Conservation (phyloP, 2,113 vertebrate species). For the Corythaixoides concolor region DNA sequence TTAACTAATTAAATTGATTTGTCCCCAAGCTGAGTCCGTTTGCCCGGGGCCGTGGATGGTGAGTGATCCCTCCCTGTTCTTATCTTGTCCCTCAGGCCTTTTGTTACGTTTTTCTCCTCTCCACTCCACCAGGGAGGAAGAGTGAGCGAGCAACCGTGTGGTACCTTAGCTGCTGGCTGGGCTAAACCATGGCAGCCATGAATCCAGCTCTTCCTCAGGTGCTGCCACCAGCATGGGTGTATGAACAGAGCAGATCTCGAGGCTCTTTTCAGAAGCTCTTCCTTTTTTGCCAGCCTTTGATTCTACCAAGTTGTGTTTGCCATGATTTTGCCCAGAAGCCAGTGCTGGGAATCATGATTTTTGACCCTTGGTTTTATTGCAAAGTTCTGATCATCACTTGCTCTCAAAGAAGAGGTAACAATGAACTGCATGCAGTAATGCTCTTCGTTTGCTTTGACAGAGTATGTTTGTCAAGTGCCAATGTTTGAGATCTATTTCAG, state of each 20-base stretch:
- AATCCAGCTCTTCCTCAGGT: background rate
- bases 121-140: too few species aligned
- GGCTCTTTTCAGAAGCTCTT: background rate
- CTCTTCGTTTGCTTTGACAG: background rate
- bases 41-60: too few species aligned
- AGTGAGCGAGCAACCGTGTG: too few species aligned
- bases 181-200: too few species aligned
- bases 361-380: background rate
- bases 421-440: background rate
- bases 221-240: background rate
- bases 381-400: accelerated
- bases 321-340: background rate
- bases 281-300: background rate
- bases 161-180: too few species aligned
- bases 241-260: background rate
- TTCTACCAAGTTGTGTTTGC: background rate
- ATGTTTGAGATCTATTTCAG: background rate
- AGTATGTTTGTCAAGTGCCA: background rate
- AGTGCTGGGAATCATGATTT: accelerated
- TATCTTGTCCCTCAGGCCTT: too few species aligned
- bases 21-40: too few species aligned
- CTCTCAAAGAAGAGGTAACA: background rate
- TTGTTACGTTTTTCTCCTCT: too few species aligned
- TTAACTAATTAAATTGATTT: too few species aligned
- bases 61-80: too few species aligned